These are phyloP conservation scores for Darevskia mixta DNA, from an alignment of 2,797 vertebrate genomes.

Conservation along the genomic window DNA sequence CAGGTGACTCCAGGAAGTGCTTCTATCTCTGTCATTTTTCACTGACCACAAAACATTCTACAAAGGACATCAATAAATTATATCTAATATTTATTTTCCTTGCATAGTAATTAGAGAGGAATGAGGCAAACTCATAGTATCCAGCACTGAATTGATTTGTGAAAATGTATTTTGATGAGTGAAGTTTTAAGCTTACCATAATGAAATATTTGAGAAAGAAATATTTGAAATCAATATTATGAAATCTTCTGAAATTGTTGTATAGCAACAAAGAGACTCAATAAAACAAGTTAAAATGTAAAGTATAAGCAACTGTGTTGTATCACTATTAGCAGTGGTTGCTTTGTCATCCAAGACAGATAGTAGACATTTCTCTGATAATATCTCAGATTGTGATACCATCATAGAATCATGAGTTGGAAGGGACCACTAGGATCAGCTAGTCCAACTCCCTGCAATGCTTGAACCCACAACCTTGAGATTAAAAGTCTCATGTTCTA, in stretches of 20 bases:
- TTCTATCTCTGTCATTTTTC: neutral
- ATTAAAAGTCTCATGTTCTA: no score
- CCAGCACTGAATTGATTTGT: conserved; percentile 64
- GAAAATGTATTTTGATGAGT: conserved; percentile 73
- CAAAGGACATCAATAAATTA: conserved; percentile 68
- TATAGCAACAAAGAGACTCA: conserved; percentile 44
- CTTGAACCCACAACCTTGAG: no score
- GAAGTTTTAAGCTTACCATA: conserved; percentile 66
- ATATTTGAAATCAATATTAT: conserved; percentile 76
- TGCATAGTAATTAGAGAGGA: conserved; percentile 71
- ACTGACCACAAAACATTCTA: conserved; percentile 38
- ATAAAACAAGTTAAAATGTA: conserved; percentile 28
- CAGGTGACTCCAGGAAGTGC: neutral
- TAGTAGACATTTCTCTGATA: conserved; percentile 39
- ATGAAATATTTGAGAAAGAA: conserved; percentile 66
- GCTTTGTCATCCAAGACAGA: conserved; percentile 42
- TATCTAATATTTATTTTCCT: conserved; percentile 73
- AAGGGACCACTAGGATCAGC: no score
- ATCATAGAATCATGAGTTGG: neutral
- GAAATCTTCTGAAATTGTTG: conserved; percentile 62
- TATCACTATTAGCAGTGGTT: conserved; percentile 31
- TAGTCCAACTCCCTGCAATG: no score
- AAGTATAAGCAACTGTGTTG: conserved; percentile 7
- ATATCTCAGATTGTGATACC: neutral
- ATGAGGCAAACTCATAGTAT: conserved; percentile 50